These are phyloP conservation scores for Pyrrhia umbra DNA, from an alignment of 2,888 invertebrate genomes.

Conservation along the genomic window DNA sequence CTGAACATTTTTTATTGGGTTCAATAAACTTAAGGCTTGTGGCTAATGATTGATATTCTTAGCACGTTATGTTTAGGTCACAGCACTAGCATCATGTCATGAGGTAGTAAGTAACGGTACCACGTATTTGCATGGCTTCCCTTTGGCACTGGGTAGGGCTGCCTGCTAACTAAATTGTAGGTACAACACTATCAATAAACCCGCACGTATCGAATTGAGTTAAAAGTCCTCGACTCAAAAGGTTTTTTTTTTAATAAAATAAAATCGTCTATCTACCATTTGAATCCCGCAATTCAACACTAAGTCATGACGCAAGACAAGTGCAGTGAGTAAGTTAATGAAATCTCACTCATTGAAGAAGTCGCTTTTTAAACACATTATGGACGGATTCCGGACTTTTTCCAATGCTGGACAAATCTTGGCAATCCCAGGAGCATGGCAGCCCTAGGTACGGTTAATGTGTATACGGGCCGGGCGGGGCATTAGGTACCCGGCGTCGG, in stretches of 20 bases:
- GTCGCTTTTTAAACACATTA: too few relatives aligned
- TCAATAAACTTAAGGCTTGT: slow-evolving; percentile 51
- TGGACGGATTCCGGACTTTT: too few relatives aligned
- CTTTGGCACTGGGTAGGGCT: slow-evolving; percentile 10
- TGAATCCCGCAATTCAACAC: too few relatives aligned
- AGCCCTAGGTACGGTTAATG: not conserved
- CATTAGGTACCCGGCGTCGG: slow-evolving; percentile 37
- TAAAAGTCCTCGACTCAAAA: too few relatives aligned
- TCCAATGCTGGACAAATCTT: not conserved
- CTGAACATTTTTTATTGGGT: slow-evolving; percentile 44
- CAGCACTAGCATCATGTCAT: slow-evolving; percentile 17
- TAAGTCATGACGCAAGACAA: too few relatives aligned
- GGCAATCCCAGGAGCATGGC: not conserved
- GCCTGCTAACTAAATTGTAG: not conserved
- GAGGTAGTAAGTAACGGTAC: slow-evolving; percentile 31
- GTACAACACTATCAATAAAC: not conserved
- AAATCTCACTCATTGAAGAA: too few relatives aligned
- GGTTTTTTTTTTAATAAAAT: too few relatives aligned
- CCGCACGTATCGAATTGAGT: not conserved
- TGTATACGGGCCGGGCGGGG: not conserved
- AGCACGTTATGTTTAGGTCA: slow-evolving; percentile 18
- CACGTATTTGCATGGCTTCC: slow-evolving; percentile 53
- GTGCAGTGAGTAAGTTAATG: too few relatives aligned
- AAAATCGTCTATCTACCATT: too few relatives aligned
- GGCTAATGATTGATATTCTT: slow-evolving; percentile 41